Percentiles rank a stretch among this genome's conserved stretches.
Evolutionary conservation across 1,140 invertebrate species (phyloP).

Genomic region (Zaprionus ornatus): DNA sequence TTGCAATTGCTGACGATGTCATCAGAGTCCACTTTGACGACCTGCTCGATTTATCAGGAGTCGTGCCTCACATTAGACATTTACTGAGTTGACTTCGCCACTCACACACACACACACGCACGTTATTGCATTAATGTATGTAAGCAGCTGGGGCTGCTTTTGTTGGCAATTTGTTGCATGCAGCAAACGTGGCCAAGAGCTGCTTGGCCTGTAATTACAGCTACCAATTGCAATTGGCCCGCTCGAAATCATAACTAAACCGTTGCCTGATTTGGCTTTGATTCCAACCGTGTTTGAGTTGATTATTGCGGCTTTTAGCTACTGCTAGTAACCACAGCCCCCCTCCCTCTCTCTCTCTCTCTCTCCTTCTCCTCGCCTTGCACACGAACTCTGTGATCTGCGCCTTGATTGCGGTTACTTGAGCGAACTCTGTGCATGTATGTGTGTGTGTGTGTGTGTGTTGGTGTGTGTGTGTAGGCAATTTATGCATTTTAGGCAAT

Average conservation of each 20-base stretch:
- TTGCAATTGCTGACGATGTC: constrained; percentile 65
- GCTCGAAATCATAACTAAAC: constrained; percentile 40
- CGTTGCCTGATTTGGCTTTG: constrained; percentile 29
- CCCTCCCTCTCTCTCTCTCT: background rate
- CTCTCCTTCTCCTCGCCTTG: background rate
- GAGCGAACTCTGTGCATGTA: background rate
- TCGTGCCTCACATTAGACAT: constrained; percentile 58
- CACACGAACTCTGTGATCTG: constrained; percentile 4
- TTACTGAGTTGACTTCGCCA: background rate
- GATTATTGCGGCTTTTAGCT: constrained; percentile 45
- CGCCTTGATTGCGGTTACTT: constrained; percentile 18
- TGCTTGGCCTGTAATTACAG: constrained; percentile 33
- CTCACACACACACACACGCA: background rate
- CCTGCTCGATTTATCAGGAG: constrained; percentile 69
- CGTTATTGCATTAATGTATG: background rate
- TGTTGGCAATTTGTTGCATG: constrained; percentile 51
- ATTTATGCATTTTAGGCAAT: constrained; percentile 64
- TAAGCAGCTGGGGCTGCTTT: constrained; percentile 12
- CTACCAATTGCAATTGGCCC: constrained; percentile 31
- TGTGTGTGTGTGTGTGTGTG: constrained; percentile 7
- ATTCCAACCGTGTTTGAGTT: constrained; percentile 40
- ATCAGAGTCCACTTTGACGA: constrained; percentile 58
- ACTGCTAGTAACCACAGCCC: background rate
- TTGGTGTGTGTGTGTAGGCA: constrained; percentile 14
- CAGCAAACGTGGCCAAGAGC: constrained; percentile 32